A percentile compares a stretch with the other conserved stretches of the same genome.
phyloP scores from a whole-genome alignment of 1,140 invertebrate species.

The Drosophila neocordata region DNA sequence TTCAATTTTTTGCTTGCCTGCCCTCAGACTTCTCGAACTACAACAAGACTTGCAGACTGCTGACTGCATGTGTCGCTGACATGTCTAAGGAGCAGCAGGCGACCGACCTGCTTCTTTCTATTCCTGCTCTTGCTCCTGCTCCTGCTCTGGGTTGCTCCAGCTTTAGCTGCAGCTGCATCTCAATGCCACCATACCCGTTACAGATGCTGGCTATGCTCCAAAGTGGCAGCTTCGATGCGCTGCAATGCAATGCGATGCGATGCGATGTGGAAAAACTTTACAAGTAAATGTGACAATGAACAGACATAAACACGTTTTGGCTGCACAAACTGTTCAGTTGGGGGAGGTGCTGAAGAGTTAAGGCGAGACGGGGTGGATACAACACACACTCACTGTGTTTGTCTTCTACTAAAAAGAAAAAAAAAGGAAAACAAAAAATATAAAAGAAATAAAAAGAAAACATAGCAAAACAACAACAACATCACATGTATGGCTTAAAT shows the following conservation, averaged over 20 bases:
- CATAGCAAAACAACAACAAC: slow-evolving; percentile 39
- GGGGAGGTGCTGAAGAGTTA: background rate
- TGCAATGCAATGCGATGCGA: slow-evolving; percentile 21
- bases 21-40: slow-evolving; percentile 14
- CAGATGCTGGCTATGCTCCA: slow-evolving; percentile 43
- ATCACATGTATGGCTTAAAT: slow-evolving; percentile 63
- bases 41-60: slow-evolving; percentile 15
- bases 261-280: slow-evolving; percentile 39
- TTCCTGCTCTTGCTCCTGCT: background rate
- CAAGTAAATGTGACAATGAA: slow-evolving; percentile 69
- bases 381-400: slow-evolving; percentile 30
- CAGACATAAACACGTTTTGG: slow-evolving; percentile 69
- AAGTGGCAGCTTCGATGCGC: slow-evolving; percentile 45
- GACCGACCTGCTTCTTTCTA: slow-evolving; percentile 12
- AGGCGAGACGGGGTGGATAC: too few relatives aligned
- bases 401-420: slow-evolving; percentile 45
- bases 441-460: slow-evolving; percentile 40
- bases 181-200: background rate
- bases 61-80: slow-evolving; percentile 64
- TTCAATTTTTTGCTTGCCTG: slow-evolving; percentile 43
- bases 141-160: too few relatives aligned
- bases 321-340: slow-evolving; percentile 57
- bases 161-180: slow-evolving; percentile 6
- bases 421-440: background rate
- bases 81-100: slow-evolving; percentile 54